Evolutionary conservation across 1,140 invertebrate genomes (phyloP).

Genomic region (Antheraea mylitta): DNA sequence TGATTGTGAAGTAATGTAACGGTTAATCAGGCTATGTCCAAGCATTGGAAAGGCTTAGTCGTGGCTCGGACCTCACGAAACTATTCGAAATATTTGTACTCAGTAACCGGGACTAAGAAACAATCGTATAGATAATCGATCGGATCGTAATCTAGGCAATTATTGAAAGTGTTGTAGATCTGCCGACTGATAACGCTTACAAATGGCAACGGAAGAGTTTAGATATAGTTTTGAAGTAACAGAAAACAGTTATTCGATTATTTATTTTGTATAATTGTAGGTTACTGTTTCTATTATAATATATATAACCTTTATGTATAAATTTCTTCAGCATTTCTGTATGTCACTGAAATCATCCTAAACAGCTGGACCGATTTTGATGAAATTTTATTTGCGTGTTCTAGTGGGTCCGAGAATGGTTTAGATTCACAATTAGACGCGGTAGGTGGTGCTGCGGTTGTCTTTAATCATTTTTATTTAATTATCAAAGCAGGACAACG

Average conservation of each 20-base stretch:
- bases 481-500: too few relatives aligned
- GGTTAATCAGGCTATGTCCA: neutral
- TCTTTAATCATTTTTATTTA: too few relatives aligned
- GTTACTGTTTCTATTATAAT: neutral
- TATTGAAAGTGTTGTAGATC: conserved; percentile 1
- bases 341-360: too few relatives aligned
- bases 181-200: neutral
- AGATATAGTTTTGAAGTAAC: neutral
- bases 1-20: neutral
- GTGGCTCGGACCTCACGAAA: conserved; percentile 21
- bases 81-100: conserved; percentile 18
- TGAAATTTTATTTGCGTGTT: too few relatives aligned
- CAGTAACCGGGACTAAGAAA: neutral
- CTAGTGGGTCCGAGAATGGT: too few relatives aligned
- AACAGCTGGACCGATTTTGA: too few relatives aligned
- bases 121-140: neutral
- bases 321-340: too few relatives aligned
- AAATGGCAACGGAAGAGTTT: neutral
- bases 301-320: too few relatives aligned
- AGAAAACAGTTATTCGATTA: neutral
- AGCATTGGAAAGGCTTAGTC: neutral
- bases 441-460: too few relatives aligned
- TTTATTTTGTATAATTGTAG: neutral
- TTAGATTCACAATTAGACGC: too few relatives aligned
- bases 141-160: neutral